These are phyloP conservation scores for Euleptes europaea DNA, from an alignment of 2,113 vertebrate species.

Conservation along the genomic window DNA sequence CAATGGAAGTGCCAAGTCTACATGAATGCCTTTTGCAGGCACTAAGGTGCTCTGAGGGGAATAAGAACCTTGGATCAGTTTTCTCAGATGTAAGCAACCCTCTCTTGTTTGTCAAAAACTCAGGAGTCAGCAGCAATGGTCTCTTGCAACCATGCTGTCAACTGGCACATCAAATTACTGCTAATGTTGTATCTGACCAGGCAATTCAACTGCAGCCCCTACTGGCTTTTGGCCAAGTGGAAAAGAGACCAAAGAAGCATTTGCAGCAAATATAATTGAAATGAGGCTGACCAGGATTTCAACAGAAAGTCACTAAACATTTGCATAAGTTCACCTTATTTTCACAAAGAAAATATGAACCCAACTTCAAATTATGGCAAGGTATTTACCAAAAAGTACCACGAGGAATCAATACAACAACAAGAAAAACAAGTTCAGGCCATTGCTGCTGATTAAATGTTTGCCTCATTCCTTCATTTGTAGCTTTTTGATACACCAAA, in stretches of 20 bases:
- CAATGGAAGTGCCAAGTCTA: background rate
- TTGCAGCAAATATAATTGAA: background rate
- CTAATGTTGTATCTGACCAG: background rate
- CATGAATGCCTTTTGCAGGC: background rate
- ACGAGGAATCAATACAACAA: background rate
- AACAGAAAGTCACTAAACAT: background rate
- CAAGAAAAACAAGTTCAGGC: background rate
- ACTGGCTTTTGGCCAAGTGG: background rate
- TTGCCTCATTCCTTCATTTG: background rate
- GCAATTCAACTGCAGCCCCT: background rate
- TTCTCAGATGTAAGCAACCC: background rate
- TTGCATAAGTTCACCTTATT: background rate
- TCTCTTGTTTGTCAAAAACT: background rate
- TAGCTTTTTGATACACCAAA: background rate
- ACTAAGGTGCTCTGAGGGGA: background rate
- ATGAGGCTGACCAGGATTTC: background rate
- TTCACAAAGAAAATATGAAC: background rate
- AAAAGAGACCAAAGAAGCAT: background rate
- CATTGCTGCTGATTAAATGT: background rate
- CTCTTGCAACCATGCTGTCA: background rate
- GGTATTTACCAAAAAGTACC: background rate
- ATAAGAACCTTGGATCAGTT: background rate
- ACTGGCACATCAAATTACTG: background rate
- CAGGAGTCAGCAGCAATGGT: background rate
- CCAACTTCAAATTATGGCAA: background rate